Evolutionary conservation across 1,140 invertebrate genomes (phyloP).

Genomic region (Ptiloglossa arizonensis): DNA sequence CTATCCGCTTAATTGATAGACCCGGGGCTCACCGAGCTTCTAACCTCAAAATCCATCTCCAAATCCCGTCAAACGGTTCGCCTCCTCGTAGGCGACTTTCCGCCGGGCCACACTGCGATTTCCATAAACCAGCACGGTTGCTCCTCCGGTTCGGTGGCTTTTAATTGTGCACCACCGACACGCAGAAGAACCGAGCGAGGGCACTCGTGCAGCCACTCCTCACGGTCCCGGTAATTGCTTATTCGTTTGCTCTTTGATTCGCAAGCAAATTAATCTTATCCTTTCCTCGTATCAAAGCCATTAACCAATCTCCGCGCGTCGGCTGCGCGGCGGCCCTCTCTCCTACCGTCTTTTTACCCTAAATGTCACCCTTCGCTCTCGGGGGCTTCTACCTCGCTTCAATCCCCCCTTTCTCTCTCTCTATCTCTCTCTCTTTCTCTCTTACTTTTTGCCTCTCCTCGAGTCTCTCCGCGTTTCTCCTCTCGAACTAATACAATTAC

Average conservation of each 20-base stretch:
- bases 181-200: constrained; percentile 47
- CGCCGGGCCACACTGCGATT: background rate
- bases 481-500: constrained; percentile 78
- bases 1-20: background rate
- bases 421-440: background rate
- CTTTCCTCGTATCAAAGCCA: constrained; percentile 78
- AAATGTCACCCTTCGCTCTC: constrained; percentile 73
- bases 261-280: constrained; percentile 78
- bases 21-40: no score
- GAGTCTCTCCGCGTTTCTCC: constrained; percentile 11
- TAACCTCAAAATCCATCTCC: no score
- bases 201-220: constrained; percentile 51
- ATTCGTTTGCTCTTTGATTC: constrained; percentile 76
- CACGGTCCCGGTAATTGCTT: constrained; percentile 72
- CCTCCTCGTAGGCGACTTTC: background rate
- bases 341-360: constrained; percentile 61
- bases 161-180: constrained; percentile 48
- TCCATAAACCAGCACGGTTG: background rate
- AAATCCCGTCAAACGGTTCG: background rate
- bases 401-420: background rate
- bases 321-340: constrained; percentile 16
- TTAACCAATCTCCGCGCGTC: constrained; percentile 75
- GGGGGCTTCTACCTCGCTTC: constrained; percentile 6
- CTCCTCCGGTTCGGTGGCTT: constrained; percentile 11
- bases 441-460: background rate